Conservation (phyloP, 2,888 invertebrate species). For the Zygaena filipendulae region DNA sequence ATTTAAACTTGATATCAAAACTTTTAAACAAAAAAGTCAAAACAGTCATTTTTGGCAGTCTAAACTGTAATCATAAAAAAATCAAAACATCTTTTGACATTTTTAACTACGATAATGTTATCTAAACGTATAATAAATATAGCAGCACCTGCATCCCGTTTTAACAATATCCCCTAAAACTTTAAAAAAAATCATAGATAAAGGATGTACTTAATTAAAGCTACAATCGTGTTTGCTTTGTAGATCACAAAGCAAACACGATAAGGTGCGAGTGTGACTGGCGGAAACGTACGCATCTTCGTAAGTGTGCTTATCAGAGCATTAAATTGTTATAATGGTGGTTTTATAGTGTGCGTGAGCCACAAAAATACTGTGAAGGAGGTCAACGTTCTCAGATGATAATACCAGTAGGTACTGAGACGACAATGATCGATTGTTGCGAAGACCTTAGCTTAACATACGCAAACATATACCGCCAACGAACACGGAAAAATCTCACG, state of each 20-base stretch:
- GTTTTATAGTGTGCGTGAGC: constrained; percentile 36
- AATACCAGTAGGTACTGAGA: constrained; percentile 38
- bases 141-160: too few species aligned
- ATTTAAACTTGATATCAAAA: too few species aligned
- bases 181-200: too few species aligned
- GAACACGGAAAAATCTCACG: constrained; percentile 43
- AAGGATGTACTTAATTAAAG: too few species aligned
- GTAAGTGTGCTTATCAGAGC: constrained; percentile 40
- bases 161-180: too few species aligned
- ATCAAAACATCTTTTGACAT: too few species aligned
- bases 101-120: constrained; percentile 17
- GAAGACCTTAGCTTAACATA: constrained; percentile 50
- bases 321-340: constrained; percentile 28
- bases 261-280: constrained; percentile 31
- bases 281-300: too few species aligned
- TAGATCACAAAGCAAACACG: constrained; percentile 48
- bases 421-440: constrained; percentile 61
- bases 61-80: too few species aligned
- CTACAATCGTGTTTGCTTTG: too few species aligned
- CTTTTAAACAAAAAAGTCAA: too few species aligned
- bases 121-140: too few species aligned
- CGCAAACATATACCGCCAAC: constrained; percentile 44
- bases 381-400: constrained; percentile 54
- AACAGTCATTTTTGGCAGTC: too few species aligned
- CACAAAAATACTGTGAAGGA: constrained; percentile 39